Evolutionary conservation across 1,140 invertebrate genomes (phyloP).

Genomic region (Brachionus asplanchnoidis): DNA sequence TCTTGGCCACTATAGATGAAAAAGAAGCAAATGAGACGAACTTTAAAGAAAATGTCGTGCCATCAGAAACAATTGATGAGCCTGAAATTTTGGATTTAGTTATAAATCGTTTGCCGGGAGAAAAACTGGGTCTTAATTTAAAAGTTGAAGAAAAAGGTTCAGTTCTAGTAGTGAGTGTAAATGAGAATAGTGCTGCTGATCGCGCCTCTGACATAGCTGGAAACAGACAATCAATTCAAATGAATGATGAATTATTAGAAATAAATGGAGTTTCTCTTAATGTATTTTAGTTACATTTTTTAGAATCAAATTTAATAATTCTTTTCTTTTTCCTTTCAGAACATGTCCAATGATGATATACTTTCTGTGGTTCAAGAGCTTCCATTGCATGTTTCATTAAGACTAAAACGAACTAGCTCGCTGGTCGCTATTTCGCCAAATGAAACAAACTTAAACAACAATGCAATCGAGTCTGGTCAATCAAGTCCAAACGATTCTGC

Average conservation of each 20-base stretch:
- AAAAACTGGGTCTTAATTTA: background rate
- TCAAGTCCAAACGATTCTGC: background rate
- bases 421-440: background rate
- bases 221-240: background rate
- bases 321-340: background rate
- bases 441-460: background rate
- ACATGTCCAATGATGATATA: conserved; percentile 23
- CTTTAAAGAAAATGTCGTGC: background rate
- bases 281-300: background rate
- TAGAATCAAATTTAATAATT: background rate
- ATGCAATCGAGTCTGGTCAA: background rate
- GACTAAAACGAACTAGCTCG: background rate
- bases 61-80: background rate
- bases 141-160: conserved; percentile 2
- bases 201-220: background rate
- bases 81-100: background rate
- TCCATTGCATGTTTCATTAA: conserved; percentile 6
- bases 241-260: conserved; percentile 32
- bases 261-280: conserved; percentile 26
- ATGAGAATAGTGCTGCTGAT: conserved; percentile 32
- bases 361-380: conserved; percentile 22
- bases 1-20: background rate
- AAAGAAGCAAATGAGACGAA: background rate
- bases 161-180: conserved; percentile 2
- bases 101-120: conserved; percentile 24